Evolutionary conservation across 2,113 vertebrate species (phyloP).

Genomic region (Zingel zingel): DNA sequence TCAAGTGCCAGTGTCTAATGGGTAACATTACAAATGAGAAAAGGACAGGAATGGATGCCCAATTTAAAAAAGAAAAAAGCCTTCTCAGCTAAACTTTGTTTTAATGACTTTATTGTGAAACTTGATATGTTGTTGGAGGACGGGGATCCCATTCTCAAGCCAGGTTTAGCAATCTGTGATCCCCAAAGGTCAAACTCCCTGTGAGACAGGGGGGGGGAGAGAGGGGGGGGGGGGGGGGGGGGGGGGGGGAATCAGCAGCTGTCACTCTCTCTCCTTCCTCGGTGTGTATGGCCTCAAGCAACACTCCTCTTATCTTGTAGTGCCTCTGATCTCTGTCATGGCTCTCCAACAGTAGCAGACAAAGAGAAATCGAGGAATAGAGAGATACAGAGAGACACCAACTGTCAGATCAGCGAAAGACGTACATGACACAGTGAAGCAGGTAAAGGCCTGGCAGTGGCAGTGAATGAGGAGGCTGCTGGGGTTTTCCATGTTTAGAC

Average conservation of each 20-base stretch:
- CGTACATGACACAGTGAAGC: conserved; percentile 11
- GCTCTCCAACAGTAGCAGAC: conserved; percentile 7
- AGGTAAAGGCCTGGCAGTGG: conserved; percentile 32
- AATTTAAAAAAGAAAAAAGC: not conserved
- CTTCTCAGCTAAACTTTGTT: conserved; percentile 3
- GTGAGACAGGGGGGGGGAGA: not conserved
- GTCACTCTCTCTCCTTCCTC: conserved; percentile 25
- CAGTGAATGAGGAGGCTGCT: not conserved
- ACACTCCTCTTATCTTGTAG: conserved; percentile 17
- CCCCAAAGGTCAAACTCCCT: conserved; percentile 38
- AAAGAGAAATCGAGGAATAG: not conserved
- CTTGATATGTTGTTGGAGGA: conserved; percentile 23
- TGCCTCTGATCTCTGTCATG: conserved; percentile 1
- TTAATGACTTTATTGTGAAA: conserved; percentile 32
- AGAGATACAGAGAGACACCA: not conserved
- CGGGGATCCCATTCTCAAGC: conserved; percentile 29
- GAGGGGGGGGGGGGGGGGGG: fast-evolving
- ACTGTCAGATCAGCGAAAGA: conserved; percentile 7
- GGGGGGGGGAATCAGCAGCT: conserved; percentile 29
- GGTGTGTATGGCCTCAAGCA: conserved; percentile 2
- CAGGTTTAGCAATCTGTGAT: conserved; percentile 47
- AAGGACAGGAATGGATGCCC: too few species aligned
- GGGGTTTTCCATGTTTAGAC: conserved; percentile 67
- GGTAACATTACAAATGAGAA: not conserved
- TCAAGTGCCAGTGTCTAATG: not conserved